A percentile compares a stretch with the other conserved stretches of the same genome.
Conservation (phyloP, 2,797 vertebrate genomes). For the Enteromius anoplus region DNA sequence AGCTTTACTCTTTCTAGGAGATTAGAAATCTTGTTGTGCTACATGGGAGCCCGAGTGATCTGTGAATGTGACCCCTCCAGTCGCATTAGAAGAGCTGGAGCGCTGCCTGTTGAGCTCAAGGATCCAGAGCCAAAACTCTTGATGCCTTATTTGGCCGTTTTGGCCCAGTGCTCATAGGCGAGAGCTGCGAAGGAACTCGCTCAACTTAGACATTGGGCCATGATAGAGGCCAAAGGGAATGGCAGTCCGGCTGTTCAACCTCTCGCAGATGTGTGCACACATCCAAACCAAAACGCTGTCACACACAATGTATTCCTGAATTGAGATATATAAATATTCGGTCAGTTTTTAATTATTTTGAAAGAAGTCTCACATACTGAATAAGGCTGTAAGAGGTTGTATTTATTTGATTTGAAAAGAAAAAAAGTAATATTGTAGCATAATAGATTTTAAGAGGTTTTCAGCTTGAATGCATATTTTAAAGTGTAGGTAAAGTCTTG, state of each 20-base stretch:
- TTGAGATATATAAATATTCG: neutral
- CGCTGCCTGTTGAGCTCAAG: constrained; percentile 79
- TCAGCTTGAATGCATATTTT: neutral
- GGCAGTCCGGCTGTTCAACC: constrained; percentile 56
- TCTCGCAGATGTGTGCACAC: constrained; percentile 30
- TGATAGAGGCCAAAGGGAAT: constrained; percentile 68
- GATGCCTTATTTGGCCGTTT: constrained; percentile 85
- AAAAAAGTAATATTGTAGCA: neutral
- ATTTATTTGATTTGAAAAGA: neutral
- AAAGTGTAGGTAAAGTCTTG: neutral
- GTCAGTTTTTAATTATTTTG: neutral
- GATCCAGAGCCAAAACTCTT: constrained; percentile 76
- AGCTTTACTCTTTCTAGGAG: constrained; percentile 31
- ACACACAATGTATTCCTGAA: neutral
- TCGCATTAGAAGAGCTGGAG: constrained; percentile 69
- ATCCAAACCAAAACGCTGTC: constrained; percentile 23
- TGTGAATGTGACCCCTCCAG: constrained; percentile 73
- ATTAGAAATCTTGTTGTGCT: constrained; percentile 27
- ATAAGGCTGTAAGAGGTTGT: neutral
- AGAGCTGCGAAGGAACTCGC: constrained; percentile 76
- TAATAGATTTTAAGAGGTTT: neutral
- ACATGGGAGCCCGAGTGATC: constrained; percentile 65
- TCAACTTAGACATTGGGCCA: constrained; percentile 66
- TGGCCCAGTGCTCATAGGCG: constrained; percentile 77
- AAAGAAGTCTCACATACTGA: neutral